A percentile compares a stretch with the other conserved stretches of the same genome.
Conservation (phyloP, 2,113 vertebrate genomes). For the Microtus montanus region DNA sequence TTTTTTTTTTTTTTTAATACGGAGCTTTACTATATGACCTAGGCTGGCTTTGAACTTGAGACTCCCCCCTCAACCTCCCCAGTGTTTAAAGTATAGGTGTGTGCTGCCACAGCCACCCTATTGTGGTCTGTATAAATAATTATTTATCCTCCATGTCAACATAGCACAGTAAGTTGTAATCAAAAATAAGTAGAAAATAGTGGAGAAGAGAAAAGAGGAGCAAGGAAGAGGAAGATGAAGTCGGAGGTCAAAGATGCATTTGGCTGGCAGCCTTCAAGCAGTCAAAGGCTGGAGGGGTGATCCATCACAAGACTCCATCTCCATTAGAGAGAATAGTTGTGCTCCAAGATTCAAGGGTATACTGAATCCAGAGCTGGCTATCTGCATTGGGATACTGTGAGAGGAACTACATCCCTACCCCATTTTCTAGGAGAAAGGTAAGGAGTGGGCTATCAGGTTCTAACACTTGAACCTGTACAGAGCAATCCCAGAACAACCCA, state of each 20-base stretch:
- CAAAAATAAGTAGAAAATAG: not conserved
- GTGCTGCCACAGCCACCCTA: not conserved
- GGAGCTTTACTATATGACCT: not conserved
- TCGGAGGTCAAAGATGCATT: not conserved
- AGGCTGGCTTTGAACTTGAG: not conserved
- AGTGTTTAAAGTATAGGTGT: not conserved
- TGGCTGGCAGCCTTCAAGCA: not conserved
- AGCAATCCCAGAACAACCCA: not conserved
- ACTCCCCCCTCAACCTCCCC: not conserved
- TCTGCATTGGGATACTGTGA: not conserved
- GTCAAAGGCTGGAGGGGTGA: not conserved
- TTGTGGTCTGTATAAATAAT: not conserved
- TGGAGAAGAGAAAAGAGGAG: not conserved
- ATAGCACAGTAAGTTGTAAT: not conserved
- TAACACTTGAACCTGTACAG: rapidly evolving
- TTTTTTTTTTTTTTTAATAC: not conserved
- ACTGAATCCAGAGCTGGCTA: not conserved
- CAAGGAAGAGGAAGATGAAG: not conserved
- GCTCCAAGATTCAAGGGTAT: not conserved
- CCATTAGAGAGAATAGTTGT: not conserved
- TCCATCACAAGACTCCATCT: not conserved
- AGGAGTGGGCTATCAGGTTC: not conserved
- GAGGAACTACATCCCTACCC: not conserved
- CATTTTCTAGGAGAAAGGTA: not conserved
- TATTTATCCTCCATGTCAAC: not conserved